These are phyloP conservation scores for Trachythela sp. DNA, from an alignment of 64 coral and sea anemone species.

Conservation along the genomic window DNA sequence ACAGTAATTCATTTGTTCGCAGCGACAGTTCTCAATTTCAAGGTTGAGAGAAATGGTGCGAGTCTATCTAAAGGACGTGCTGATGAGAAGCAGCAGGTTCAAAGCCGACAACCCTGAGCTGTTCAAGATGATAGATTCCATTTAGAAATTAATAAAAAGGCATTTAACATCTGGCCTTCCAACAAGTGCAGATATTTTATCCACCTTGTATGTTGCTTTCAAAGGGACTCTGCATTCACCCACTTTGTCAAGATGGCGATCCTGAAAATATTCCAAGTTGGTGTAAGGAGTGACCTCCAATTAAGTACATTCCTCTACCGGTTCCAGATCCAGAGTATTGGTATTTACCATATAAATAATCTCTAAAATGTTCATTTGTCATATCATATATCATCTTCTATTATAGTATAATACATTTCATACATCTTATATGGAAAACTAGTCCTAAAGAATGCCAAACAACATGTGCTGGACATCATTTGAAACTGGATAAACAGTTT, in stretches of 20 bases:
- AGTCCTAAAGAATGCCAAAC: too few relatives aligned
- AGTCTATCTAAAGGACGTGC: constrained; percentile 21
- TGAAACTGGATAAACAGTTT: too few relatives aligned
- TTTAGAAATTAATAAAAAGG: constrained; percentile 8
- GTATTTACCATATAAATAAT: too few relatives aligned
- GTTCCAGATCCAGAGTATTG: neutral
- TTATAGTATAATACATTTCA: too few relatives aligned
- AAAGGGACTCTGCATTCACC: constrained; percentile 44
- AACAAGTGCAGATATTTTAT: constrained; percentile 51
- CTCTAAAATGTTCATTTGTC: too few relatives aligned
- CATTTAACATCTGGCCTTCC: constrained; percentile 36
- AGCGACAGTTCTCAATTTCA: constrained; percentile 19
- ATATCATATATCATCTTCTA: too few relatives aligned
- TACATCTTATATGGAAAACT: too few relatives aligned
- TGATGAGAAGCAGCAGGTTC: constrained; percentile 10
- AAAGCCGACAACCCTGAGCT: neutral
- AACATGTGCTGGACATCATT: too few relatives aligned
- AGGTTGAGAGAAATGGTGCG: constrained; percentile 3
- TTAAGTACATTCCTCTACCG: constrained; percentile 35
- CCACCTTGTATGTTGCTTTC: constrained; percentile 30
- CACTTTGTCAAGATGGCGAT: constrained; percentile 16
- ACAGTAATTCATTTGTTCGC: constrained; percentile 30
- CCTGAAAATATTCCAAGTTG: neutral
- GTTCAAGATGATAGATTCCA: constrained; percentile 36
- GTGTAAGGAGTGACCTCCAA: constrained; percentile 23